phyloP scores from a whole-genome alignment of 2,797 vertebrate genomes.

The Enteromius argenteus region DNA sequence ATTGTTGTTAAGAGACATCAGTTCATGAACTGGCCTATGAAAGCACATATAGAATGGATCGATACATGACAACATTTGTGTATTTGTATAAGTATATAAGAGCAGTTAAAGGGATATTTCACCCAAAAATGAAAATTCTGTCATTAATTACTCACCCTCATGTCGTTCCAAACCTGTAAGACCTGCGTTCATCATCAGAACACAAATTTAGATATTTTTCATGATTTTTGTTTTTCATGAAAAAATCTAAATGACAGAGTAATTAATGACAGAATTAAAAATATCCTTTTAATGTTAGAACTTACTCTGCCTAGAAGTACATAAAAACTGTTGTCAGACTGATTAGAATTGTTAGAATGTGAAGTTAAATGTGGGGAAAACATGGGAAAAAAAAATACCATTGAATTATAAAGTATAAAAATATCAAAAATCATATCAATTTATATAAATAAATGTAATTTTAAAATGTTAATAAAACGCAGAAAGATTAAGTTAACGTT shows the following conservation, averaged over 20 bases:
- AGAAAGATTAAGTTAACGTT: neutral
- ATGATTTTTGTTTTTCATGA: no score
- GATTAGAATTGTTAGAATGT: neutral
- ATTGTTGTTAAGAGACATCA: neutral
- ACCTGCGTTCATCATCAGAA: neutral
- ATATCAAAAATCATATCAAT: neutral
- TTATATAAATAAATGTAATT: neutral
- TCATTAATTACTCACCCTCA: neutral
- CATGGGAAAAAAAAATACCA: neutral
- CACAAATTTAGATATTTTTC: neutral
- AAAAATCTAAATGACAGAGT: neutral
- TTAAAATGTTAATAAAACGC: neutral
- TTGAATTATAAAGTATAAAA: neutral
- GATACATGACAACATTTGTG: neutral
- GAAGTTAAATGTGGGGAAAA: neutral
- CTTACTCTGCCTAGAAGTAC: neutral
- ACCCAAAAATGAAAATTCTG: neutral
- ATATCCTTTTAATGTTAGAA: neutral
- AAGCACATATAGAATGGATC: neutral
- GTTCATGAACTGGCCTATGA: neutral
- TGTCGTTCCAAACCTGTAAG: neutral
- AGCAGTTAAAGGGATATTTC: neutral
- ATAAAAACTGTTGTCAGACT: neutral
- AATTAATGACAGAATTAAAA: neutral
- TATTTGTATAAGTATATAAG: neutral